phyloP scores from a whole-genome alignment of 2,113 vertebrate species.

The Zosterops japonicus region DNA sequence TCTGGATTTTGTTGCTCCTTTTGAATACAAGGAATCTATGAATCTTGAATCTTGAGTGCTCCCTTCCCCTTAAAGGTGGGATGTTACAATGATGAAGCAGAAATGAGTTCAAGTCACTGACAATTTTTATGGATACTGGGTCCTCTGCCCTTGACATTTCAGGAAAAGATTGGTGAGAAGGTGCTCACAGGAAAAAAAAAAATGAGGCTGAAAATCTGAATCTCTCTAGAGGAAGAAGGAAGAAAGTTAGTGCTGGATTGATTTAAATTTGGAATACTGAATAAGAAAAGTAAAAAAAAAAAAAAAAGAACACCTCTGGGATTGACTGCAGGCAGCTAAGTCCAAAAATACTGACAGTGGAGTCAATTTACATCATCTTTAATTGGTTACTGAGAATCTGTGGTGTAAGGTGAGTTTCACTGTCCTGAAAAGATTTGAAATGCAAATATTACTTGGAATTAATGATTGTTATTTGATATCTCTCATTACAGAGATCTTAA shows the following conservation, averaged over 20 bases:
- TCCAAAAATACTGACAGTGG: neutral
- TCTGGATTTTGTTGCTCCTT: neutral
- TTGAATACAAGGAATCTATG: neutral
- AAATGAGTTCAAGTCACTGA: neutral
- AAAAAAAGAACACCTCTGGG: neutral
- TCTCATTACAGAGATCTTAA: neutral
- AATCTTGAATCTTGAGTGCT: neutral
- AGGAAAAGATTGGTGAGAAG: neutral
- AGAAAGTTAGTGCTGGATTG: neutral
- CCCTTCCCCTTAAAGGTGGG: neutral
- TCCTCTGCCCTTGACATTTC: neutral
- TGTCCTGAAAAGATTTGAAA: neutral
- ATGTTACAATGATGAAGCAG: accelerated
- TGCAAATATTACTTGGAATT: neutral
- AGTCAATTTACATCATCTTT: neutral
- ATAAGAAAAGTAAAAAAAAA: neutral
- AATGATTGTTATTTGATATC: neutral
- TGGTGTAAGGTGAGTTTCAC: neutral
- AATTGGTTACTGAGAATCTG: neutral
- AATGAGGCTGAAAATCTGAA: neutral
- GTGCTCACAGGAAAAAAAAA: neutral
- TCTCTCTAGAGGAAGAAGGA: neutral
- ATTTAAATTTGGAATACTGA: neutral
- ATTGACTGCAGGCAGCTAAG: neutral
- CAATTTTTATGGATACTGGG: neutral